Percentiles rank a stretch among this genome's conserved stretches.
Conservation (phyloP, 2,888 invertebrate species). For the Luffia ferchaultella region DNA sequence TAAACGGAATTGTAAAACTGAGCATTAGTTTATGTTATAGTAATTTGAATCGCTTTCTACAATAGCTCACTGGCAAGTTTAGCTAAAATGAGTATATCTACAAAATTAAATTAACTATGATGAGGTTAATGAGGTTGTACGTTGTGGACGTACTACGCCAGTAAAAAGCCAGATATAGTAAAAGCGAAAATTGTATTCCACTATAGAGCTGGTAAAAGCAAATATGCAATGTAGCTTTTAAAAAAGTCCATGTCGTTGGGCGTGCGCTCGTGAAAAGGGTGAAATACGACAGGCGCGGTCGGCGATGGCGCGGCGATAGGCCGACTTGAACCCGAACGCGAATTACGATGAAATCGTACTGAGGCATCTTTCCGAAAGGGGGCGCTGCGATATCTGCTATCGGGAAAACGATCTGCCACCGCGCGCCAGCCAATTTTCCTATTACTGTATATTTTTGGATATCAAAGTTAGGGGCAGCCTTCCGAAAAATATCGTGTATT, state of each 20-base stretch:
- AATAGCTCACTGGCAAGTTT: too few relatives aligned
- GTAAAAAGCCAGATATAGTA: too few relatives aligned
- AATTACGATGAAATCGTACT: background rate
- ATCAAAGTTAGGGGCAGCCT: background rate
- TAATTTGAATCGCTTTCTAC: too few relatives aligned
- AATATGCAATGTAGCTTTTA: background rate
- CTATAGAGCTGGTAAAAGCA: background rate
- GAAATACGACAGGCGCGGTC: background rate
- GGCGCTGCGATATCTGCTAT: background rate
- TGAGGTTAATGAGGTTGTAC: too few relatives aligned
- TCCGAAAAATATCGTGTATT: too few relatives aligned
- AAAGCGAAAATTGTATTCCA: too few relatives aligned
- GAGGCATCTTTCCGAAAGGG: background rate
- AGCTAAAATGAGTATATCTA: too few relatives aligned
- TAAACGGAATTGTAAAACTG: too few relatives aligned
- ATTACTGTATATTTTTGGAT: background rate
- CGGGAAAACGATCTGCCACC: background rate
- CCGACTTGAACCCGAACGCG: background rate
- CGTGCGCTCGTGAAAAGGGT: background rate
- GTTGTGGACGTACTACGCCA: too few relatives aligned
- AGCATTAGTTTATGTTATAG: too few relatives aligned
- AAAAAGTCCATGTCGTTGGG: background rate
- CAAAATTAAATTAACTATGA: too few relatives aligned
- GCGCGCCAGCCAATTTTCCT: background rate
- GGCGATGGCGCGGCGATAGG: background rate